Evolutionary conservation across 2,113 vertebrate genomes (phyloP).

Genomic region (Hepsetus odoe): DNA sequence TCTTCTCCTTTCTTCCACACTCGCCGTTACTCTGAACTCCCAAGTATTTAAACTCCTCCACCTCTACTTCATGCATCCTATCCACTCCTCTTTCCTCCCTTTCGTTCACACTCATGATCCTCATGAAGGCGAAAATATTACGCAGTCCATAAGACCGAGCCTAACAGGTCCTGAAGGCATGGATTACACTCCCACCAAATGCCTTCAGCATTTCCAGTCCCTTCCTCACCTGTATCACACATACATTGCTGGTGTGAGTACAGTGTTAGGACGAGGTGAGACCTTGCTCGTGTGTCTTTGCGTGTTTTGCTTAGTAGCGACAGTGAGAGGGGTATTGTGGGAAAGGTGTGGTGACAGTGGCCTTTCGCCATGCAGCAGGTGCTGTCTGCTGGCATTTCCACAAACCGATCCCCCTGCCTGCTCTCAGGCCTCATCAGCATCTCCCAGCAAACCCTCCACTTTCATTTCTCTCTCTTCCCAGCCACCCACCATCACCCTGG

Average conservation of each 20-base stretch:
- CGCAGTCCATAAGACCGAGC: no score
- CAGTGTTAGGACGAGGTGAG: slow-evolving; percentile 43
- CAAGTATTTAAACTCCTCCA: no score
- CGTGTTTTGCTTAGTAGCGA: slow-evolving; percentile 53
- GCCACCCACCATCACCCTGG: neutral
- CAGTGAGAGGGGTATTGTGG: slow-evolving; percentile 42
- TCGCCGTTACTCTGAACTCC: no score
- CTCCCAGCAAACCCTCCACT: slow-evolving; percentile 21
- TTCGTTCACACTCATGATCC: no score
- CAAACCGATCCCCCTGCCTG: slow-evolving; percentile 35
- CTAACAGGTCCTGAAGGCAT: no score
- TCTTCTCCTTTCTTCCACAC: no score
- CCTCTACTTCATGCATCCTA: no score
- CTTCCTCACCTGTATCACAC: neutral
- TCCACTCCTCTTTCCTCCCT: no score
- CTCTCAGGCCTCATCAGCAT: slow-evolving; percentile 53
- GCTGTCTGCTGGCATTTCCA: slow-evolving; percentile 60
- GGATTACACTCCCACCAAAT: no score
- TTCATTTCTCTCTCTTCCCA: neutral
- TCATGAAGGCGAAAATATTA: no score
- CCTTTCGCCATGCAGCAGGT: slow-evolving; percentile 64
- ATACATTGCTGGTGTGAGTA: slow-evolving; percentile 11
- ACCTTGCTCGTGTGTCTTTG: slow-evolving; percentile 48
- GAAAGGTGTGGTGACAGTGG: slow-evolving; percentile 51
- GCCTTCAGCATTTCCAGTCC: neutral